Evolutionary conservation across 2,888 invertebrate genomes (phyloP), one percentile per base, ranked within the genome.

Genomic region (Bembecia ichneumoniformis): DNA sequence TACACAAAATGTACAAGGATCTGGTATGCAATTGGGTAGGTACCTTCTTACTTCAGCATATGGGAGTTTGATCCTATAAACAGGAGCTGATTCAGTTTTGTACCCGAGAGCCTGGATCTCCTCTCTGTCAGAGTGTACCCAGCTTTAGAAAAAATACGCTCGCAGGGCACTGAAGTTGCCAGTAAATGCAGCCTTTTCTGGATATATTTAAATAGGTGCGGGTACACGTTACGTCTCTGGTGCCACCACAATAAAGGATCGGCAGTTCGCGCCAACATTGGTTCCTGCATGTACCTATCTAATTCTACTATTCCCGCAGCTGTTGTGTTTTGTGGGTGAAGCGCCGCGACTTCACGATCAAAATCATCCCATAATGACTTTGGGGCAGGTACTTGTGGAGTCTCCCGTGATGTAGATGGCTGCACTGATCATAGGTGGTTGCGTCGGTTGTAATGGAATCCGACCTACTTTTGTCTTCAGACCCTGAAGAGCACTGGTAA

Each of bases 281-380:
- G 15, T 17, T 49, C 49, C 3, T 46, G 11, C 11, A 49, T 11
- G n/a, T n/a, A n/a, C n/a, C n/a, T n/a, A 40, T 49, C 47, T 35
- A 49, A 17, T 46, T 49, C 49, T 1, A 35, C 20, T 11, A 49
- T 49, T n/a, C 46, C 36, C 3, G 49, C 49, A 28, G 49, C 46
- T n/a, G 15, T 3, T 34, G 35, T 20, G 17, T 49, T 49, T n/a
- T n/a, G n/a, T n/a, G n/a, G n/a, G 3, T 46, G 5, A 7, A 11
- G 35, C 5, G 34, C n/a, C 13, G 14, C 43, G 4, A 51, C 36
- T 44, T 50, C 50, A 13, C 3, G 13, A 45, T 51, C 44, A 16
- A 51, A 51, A 2, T 51, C 47, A 3, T 43, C 51, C 51, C 47
- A 51, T 1, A 49, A 46, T 16, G 43, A 40, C n/a, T n/a, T n/a